These are phyloP conservation scores for Drosophila guanche DNA, from an alignment of 1,140 invertebrate genomes.

Conservation along the genomic window DNA sequence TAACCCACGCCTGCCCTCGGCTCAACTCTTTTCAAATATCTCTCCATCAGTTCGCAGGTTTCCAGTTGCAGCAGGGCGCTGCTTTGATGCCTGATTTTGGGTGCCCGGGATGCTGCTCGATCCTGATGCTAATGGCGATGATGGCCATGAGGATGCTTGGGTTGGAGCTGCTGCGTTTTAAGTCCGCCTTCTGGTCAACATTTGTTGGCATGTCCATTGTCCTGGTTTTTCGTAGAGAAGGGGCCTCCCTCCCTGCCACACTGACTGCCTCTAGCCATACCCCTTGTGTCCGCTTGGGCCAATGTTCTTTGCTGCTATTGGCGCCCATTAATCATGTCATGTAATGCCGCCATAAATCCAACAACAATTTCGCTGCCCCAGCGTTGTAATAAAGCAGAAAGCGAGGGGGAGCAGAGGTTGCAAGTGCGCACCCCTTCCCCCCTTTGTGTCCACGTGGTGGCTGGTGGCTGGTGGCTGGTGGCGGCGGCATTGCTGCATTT, in stretches of 20 bases:
- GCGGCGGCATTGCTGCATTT: conserved; percentile 66
- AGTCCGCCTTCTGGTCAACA: conserved; percentile 52
- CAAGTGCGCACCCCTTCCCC: neutral
- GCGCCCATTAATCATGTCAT: conserved; percentile 78
- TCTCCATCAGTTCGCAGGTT: too few relatives aligned
- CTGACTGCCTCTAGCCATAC: neutral
- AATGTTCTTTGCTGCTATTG: conserved; percentile 38
- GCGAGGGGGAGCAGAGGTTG: neutral
- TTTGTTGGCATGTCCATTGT: conserved; percentile 54
- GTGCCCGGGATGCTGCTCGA: conserved; percentile 10
- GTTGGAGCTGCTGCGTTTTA: conserved; percentile 33
- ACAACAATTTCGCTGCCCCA: conserved; percentile 65
- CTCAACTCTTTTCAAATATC: too few relatives aligned
- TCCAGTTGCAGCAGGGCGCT: too few relatives aligned
- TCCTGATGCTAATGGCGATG: neutral
- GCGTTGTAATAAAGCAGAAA: conserved; percentile 44
- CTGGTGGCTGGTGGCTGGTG: conserved; percentile 27
- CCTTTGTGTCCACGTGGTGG: conserved; percentile 20
- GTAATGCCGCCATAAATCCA: conserved; percentile 81
- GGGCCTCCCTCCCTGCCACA: too few relatives aligned
- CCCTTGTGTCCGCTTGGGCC: conserved; percentile 2
- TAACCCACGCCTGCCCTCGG: too few relatives aligned
- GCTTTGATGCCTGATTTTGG: conserved; percentile 2
- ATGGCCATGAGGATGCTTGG: neutral
- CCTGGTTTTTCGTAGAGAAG: conserved; percentile 11